Evolutionary conservation across 2,888 invertebrate genomes (phyloP), one percentile per base, ranked within the genome.

Genomic region (Carcina quercana): DNA sequence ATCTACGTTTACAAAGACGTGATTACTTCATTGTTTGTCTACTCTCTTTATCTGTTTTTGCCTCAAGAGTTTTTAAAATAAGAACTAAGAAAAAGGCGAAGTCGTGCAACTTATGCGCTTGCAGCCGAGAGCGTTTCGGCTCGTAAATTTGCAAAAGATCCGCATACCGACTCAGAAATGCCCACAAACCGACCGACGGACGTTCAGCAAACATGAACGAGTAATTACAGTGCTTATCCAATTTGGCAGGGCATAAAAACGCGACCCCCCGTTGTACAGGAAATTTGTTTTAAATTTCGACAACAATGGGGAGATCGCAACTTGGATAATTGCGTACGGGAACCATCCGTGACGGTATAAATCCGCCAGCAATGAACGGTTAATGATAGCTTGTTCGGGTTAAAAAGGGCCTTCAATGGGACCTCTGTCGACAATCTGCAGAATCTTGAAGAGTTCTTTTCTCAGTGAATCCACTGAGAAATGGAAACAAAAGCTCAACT

Each of bases 271-370:
- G 46, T 68, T 63, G 65, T 59, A 70, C 72, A 75, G 76, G 76
- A 79, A 82, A 83, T 82, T 82, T 82, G 82, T 82, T 83, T 83
- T 74, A 79, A 82, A 80, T 76, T 80, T 83, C 79, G 70, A 79
- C 78, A 80, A 83, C 82, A 83, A 82, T 83, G 80, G 80, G 70
- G 69, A 78, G 79, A 83, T 82, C 55, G 69, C 62, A 56, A 65
- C 56, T 55, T 46, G 66, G 79, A 79, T 82, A 80, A 80, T 80
- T 78, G 71, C 63, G 61, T 63, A 63, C 66, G 67, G 59, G 70
- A 70, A 74, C 66, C 51, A 54, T 54, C 76, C 76, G 72, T 78
- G 73, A 80, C 75, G 78, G 67, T 62, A 72, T 73, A 74, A 78
- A 76, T 79, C 67, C 71, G 54, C 69, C 57, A 59, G 65, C 66